A percentile compares a stretch with the other conserved stretches of the same genome.
These are phyloP conservation scores for Natator depressus DNA, from an alignment of 2,113 vertebrate genomes.

Conservation along the genomic window DNA sequence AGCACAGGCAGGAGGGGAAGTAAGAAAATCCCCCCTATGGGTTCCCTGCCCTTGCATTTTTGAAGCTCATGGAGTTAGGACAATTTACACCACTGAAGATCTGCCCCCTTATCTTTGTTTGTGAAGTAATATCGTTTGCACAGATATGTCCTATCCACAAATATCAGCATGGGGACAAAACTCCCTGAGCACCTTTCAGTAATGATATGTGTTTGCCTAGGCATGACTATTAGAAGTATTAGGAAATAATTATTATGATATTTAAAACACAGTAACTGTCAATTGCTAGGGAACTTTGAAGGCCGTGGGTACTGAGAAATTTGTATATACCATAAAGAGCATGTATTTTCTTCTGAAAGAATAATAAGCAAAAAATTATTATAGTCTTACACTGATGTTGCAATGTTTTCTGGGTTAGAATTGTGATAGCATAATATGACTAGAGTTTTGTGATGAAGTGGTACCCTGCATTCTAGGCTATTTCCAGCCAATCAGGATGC, in stretches of 20 bases:
- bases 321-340: neutral
- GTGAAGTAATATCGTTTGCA: neutral
- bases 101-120: neutral
- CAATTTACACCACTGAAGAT: neutral
- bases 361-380: neutral
- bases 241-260: neutral
- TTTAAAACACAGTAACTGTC: neutral
- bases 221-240: neutral
- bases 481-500: neutral
- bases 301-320: neutral
- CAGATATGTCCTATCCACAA: neutral
- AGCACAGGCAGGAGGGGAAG: neutral
- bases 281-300: conserved; percentile 1
- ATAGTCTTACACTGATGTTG: neutral
- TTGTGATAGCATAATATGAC: rapidly evolving
- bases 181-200: neutral
- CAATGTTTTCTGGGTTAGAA: neutral
- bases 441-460: neutral
- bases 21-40: neutral
- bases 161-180: neutral
- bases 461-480: neutral
- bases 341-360: neutral
- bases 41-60: neutral
- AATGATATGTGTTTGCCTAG: neutral
- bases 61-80: neutral